Evolutionary conservation across 2,888 invertebrate species (phyloP).

Genomic region (Drosophila mayaguana): DNA sequence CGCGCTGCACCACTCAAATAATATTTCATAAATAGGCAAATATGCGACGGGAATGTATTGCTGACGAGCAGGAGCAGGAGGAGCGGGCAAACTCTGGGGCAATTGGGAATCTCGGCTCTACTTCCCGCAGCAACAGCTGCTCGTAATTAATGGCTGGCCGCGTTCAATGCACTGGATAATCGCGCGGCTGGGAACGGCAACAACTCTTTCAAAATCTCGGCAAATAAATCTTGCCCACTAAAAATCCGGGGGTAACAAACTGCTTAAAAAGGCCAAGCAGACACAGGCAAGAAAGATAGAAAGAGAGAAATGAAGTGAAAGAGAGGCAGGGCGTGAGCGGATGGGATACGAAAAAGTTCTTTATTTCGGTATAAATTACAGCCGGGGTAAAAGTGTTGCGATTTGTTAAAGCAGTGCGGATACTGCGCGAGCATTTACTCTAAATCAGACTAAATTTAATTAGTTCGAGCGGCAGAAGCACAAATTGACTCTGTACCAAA

Average conservation of each 20-base stretch:
- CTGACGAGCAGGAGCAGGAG: background rate
- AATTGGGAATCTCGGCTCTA: constrained; percentile 22
- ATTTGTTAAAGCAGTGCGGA: constrained; percentile 44
- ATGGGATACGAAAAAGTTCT: constrained; percentile 42
- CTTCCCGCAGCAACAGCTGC: constrained; percentile 66
- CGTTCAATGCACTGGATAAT: constrained; percentile 82
- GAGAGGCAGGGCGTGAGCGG: background rate
- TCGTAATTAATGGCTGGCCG: constrained; percentile 77
- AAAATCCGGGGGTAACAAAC: constrained; percentile 52
- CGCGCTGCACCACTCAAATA: constrained; percentile 34
- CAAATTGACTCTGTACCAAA: background rate
- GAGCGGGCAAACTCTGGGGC: background rate
- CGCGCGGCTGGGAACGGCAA: constrained; percentile 63
- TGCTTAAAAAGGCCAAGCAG: constrained; percentile 35
- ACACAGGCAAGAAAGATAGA: background rate
- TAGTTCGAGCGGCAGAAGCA: constrained; percentile 16
- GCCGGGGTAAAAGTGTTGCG: constrained; percentile 59
- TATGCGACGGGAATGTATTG: constrained; percentile 26
- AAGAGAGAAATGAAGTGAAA: background rate
- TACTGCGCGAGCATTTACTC: constrained; percentile 21
- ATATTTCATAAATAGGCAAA: constrained; percentile 76
- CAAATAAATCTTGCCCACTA: constrained; percentile 70
- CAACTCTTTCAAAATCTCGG: constrained; percentile 76
- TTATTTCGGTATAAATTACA: constrained; percentile 63
- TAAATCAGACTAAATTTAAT: constrained; percentile 27